Conservation (phyloP, 2,113 vertebrate genomes). For the Hymenochirus boettgeri region DNA sequence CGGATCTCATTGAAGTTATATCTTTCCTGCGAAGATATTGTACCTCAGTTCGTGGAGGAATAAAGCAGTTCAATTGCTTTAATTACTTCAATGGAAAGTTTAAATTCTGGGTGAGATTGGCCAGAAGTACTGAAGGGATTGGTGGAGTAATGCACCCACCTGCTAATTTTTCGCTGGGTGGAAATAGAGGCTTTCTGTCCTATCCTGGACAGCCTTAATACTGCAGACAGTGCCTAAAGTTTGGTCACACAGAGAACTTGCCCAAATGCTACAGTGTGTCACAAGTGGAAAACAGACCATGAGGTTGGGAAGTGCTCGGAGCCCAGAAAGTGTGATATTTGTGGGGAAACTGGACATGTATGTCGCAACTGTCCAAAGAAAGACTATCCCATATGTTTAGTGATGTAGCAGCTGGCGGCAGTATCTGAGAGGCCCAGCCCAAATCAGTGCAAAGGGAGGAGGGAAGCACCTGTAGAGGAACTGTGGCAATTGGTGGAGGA, state of each 20-base stretch:
- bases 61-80: neutral
- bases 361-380: neutral
- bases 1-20: neutral
- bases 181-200: neutral
- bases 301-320: neutral
- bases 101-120: neutral
- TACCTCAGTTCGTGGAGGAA: neutral
- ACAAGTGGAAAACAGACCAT: neutral
- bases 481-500: no score
- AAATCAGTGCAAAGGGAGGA: no score
- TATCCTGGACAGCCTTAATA: neutral
- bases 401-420: no score
- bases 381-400: no score
- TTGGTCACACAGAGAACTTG: neutral
- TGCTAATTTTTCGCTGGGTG: neutral
- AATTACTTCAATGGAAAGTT: neutral
- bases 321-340: neutral
- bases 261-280: neutral
- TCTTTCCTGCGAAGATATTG: neutral
- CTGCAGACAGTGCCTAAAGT: neutral
- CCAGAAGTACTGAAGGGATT: neutral
- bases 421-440: no score
- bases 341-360: neutral
- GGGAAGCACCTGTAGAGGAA: no score
- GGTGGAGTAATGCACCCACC: neutral